Base-by-base conservation (phyloP, 2,113 vertebrate genomes). In the Gobiocypris rarus region DNA sequence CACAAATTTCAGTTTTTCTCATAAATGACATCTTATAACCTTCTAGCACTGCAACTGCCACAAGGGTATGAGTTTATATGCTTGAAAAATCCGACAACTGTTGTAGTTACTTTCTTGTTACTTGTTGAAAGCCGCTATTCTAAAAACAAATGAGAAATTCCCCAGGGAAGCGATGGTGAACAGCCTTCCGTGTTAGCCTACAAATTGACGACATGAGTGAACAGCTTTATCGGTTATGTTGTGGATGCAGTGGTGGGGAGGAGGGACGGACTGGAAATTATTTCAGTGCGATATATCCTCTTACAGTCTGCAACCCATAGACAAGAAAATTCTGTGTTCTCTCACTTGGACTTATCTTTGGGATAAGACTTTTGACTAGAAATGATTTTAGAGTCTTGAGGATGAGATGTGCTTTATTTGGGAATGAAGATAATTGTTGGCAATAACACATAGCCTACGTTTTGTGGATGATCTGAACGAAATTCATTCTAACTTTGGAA, bases 381-480 rank as follows among this genome's bases (percentile, higher is more conserved):
- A 84, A 65, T 73, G 81, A 84, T 86, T 84, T 86, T 61, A 58
- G 11, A 45, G n/a, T 69, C 50, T 86, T 58, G 24, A 67, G 80
- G 13, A 71, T 70, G 48, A 70, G 48, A 71, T 26, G 34, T 50
- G 28, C 17, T 1, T 38, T 52, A 70, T 52, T 56, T 70, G 4
- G 14, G 48, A 38, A 82, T 70, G 8, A 54, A 70, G 31, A 34
- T 70, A 67, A 48, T 22, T 80, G 3, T 31, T 28, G 24, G 2
- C 77, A 28, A 56, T 78, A 61, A 45, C 38, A 31, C 24, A 38
- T 75, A n/a, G n/a, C n/a, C n/a, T n/a, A 45, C 17, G 17, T 54
- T 54, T 54, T 19, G 45, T 19, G 43, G 38, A 48, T 9, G n/a
- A 50, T 9, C 24, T 38, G 10, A 81, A 70, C 56, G 31, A 14